phyloP scores from a whole-genome alignment of 1,140 invertebrate species.

The Stenopsyche tienmushanensis region DNA sequence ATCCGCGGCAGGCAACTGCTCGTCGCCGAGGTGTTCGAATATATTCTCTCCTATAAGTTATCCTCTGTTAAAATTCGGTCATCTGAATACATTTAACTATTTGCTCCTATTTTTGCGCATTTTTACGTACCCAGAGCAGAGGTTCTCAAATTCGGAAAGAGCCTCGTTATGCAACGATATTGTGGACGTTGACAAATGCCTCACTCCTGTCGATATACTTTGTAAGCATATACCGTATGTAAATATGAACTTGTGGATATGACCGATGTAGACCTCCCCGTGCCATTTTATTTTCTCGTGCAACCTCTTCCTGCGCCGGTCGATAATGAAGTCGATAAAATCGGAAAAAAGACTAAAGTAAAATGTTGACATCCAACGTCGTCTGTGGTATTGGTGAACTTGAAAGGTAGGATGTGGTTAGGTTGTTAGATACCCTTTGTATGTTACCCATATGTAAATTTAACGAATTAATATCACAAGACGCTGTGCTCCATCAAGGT shows the following conservation, averaged over 20 bases:
- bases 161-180: no score
- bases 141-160: no score
- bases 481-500: conserved; percentile 19
- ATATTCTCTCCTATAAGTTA: conserved; percentile 4
- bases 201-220: no score
- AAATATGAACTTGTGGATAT: no score
- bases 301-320: not conserved
- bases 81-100: conserved; percentile 13
- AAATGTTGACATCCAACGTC: not conserved
- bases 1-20: no score
- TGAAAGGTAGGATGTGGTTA: conserved; percentile 17
- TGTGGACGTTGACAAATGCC: no score
- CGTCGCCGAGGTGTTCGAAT: not conserved
- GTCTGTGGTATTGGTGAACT: conserved; percentile 8
- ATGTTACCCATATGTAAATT: conserved; percentile 12
- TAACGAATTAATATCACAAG: conserved; percentile 9
- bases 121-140: no score
- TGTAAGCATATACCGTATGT: no score
- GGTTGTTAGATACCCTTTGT: conserved; percentile 3
- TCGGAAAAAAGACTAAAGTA: no score
- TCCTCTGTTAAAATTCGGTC: conserved; percentile 10
- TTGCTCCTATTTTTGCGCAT: no score
- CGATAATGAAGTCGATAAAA: not conserved
- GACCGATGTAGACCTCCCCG: no score
- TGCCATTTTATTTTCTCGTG: no score